Base-by-base conservation (phyloP, 2,113 vertebrate genomes). In the Scalopus aquaticus region DNA sequence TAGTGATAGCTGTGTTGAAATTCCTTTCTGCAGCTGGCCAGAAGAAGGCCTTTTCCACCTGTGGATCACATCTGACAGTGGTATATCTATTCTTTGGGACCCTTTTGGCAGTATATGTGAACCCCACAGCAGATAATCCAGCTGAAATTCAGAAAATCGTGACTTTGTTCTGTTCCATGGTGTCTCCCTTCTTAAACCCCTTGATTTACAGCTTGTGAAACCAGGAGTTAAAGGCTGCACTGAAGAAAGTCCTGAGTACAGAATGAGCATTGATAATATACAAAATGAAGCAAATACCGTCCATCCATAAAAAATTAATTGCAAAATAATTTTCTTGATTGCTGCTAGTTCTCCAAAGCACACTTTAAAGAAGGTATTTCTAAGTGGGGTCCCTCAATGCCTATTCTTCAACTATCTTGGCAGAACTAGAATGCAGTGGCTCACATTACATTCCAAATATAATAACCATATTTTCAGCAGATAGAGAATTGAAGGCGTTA, bases 1-100 rank as follows among this genome's bases (percentile, higher is more conserved):
- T 97, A 65, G 15, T 91, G 24, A 65, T 15, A 12, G 44, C 93
- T 28, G 73, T 97, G 13, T n/a, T 96, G 8, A 76, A 62, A 89
- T 64, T 97, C 15, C 85, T 88, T 3, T 96, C 96, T 69, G 81
- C 77, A 74, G 54, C 78, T 42, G 81, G 94, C 1, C 32, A 1
- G 4, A 11, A 1, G 3, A 11, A 95, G 12, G 80, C 82, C 19
- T 95, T 96, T 58, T 95, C 96, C 32, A 96, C 93, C 24, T 96
- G 97, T 0, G 85, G 88, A 28, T 97, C 95, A 5, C 96, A 96
- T 58, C 86, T 97, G 30, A 90, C 77, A 1, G 81, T 96, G 39
- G 90, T 97, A 8, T 96, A 65, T n/a, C 60, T 96, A 35, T 96
- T 93, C 88, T 93, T 90, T 67, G 95, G 90, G 2, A 67, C 85